phyloP scores from a whole-genome alignment of 2,888 invertebrate species.

The Drosophila colorata region DNA sequence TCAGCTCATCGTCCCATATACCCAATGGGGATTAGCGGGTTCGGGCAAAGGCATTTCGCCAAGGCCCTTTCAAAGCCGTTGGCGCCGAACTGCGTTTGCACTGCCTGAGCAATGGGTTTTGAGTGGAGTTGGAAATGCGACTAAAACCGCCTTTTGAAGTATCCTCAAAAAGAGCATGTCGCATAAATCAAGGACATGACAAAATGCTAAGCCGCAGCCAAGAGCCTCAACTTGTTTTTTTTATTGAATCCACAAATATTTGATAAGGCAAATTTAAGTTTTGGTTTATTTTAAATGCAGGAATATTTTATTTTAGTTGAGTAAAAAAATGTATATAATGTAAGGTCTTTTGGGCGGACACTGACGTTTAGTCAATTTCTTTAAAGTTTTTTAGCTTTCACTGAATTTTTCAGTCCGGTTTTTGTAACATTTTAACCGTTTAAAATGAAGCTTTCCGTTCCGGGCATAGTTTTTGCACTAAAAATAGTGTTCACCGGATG shows the following conservation, averaged over 20 bases:
- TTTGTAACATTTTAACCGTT: too few relatives aligned
- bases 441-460: too few relatives aligned
- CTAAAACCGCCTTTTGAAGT: slow-evolving; percentile 4
- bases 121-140: not conserved
- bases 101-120: not conserved
- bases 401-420: too few relatives aligned
- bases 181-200: slow-evolving; percentile 25
- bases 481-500: too few relatives aligned
- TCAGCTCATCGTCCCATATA: not conserved
- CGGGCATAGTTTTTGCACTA: too few relatives aligned
- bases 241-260: not conserved
- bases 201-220: slow-evolving; percentile 12
- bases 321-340: too few relatives aligned
- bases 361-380: too few relatives aligned
- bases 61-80: slow-evolving; percentile 13
- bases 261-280: not conserved
- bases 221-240: not conserved
- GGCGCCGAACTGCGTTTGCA: not conserved
- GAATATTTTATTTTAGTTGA: too few relatives aligned
- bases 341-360: too few relatives aligned
- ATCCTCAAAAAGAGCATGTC: slow-evolving; percentile 6
- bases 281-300: too few relatives aligned
- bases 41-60: not conserved
- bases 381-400: too few relatives aligned
- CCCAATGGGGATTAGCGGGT: slow-evolving; percentile 3